Evolutionary conservation across 2,888 invertebrate species (phyloP).

Genomic region (Endomychus coccineus): DNA sequence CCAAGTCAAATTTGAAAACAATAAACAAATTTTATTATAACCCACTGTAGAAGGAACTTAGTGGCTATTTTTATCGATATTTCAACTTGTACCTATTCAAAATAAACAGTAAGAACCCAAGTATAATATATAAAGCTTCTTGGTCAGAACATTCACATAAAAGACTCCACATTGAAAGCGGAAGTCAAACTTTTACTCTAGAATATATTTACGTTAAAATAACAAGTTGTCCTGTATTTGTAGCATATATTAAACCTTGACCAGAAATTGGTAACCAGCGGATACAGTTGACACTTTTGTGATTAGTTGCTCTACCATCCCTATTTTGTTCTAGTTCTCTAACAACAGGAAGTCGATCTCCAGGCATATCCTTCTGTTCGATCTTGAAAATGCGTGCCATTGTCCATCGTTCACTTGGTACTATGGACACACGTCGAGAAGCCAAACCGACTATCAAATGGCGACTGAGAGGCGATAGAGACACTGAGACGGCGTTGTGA

Average conservation of each 20-base stretch:
- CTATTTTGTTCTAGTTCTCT: constrained; percentile 60
- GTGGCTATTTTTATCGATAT: no score
- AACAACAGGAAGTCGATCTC: constrained; percentile 46
- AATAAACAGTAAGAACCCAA: no score
- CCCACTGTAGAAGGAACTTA: no score
- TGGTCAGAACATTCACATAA: no score
- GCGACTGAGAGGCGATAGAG: constrained; percentile 72
- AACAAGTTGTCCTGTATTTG: constrained; percentile 74
- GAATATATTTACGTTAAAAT: constrained; percentile 58
- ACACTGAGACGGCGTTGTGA: constrained; percentile 76
- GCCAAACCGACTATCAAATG: constrained; percentile 77
- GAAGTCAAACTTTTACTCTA: no score
- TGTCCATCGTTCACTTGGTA: constrained; percentile 48
- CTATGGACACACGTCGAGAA: constrained; percentile 53
- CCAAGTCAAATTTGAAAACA: no score
- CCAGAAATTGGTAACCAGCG: constrained; percentile 78
- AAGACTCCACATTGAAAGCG: no score
- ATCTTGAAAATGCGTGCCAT: constrained; percentile 45
- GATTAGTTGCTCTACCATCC: constrained; percentile 50
- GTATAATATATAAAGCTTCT: no score
- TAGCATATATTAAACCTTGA: constrained; percentile 78
- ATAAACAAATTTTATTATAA: no score
- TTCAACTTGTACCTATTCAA: no score
- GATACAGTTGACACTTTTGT: constrained; percentile 74
- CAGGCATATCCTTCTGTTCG: constrained; percentile 37